A percentile compares a stretch with the other conserved stretches of the same genome.
phyloP scores from a whole-genome alignment of 2,113 vertebrate genomes.

The Calypte anna region DNA sequence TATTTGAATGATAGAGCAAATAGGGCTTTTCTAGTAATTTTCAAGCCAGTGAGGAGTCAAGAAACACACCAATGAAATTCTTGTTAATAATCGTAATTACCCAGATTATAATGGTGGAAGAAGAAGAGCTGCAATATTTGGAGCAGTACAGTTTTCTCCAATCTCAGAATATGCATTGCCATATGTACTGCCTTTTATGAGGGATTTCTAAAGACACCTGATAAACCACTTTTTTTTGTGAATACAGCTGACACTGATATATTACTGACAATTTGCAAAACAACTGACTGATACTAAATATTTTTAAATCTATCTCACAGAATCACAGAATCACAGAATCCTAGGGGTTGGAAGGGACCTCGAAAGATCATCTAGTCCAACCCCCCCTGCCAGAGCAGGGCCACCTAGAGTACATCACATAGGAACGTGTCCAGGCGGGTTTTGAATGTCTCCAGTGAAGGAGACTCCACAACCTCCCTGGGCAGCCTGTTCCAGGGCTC shows the following conservation, averaged over 20 bases:
- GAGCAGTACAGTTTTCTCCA: neutral
- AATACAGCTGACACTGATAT: rapidly evolving
- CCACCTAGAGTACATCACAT: too few relatives aligned
- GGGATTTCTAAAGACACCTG: neutral
- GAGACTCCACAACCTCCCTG: too few relatives aligned
- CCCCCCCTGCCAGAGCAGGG: too few relatives aligned
- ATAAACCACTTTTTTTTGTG: neutral
- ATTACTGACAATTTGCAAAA: neutral
- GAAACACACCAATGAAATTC: neutral
- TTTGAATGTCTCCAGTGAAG: too few relatives aligned
- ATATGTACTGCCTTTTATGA: neutral
- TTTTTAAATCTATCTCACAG: neutral
- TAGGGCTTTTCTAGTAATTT: neutral
- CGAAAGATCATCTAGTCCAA: too few relatives aligned
- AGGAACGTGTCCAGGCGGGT: too few relatives aligned
- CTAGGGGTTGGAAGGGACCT: too few relatives aligned
- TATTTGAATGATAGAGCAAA: neutral
- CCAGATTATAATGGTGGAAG: neutral
- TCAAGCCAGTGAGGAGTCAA: rapidly evolving
- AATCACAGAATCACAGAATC: too few relatives aligned
- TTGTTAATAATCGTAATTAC: neutral
- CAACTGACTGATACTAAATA: neutral
- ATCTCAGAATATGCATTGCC: rapidly evolving
- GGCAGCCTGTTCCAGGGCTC: too few relatives aligned
- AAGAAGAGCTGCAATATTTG: neutral